These are phyloP conservation scores for Sceloporus undulatus DNA, from an alignment of 2,113 vertebrate genomes.

Conservation along the genomic window DNA sequence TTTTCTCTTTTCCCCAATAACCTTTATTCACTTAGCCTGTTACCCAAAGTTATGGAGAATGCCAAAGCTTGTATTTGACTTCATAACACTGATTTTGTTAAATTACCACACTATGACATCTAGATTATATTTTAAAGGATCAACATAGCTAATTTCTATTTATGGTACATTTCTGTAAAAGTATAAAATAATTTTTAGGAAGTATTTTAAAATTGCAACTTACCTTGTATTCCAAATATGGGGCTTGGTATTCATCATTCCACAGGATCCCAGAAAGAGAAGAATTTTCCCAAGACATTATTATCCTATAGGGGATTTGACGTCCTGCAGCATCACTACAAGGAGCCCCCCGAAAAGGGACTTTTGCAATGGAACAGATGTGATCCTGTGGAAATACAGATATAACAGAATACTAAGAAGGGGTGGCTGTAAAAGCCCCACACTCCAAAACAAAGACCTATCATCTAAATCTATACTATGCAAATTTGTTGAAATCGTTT, in stretches of 20 bases:
- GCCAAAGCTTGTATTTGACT: no score
- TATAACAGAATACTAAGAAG: background rate
- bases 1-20: background rate
- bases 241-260: slow-evolving; percentile 86
- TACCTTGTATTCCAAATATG: slow-evolving; percentile 93
- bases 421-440: background rate
- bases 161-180: background rate
- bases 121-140: background rate
- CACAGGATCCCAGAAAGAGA: slow-evolving; percentile 88
- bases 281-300: slow-evolving; percentile 87
- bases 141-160: background rate
- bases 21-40: no score
- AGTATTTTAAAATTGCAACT: slow-evolving; percentile 20
- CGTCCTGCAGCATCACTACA: slow-evolving; percentile 92
- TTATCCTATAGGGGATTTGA: slow-evolving; percentile 85
- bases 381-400: slow-evolving; percentile 76
- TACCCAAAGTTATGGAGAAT: no score
- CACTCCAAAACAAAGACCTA: slow-evolving; percentile 8
- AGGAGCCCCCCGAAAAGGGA: slow-evolving; percentile 90
- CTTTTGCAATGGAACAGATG: slow-evolving; percentile 83
- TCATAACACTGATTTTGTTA: no score
- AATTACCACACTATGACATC: background rate
- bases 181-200: background rate
- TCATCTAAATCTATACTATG: no score
- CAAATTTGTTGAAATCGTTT: no score